Evolutionary conservation across 2,113 vertebrate species (phyloP).

Genomic region (Apteryx owenii): DNA sequence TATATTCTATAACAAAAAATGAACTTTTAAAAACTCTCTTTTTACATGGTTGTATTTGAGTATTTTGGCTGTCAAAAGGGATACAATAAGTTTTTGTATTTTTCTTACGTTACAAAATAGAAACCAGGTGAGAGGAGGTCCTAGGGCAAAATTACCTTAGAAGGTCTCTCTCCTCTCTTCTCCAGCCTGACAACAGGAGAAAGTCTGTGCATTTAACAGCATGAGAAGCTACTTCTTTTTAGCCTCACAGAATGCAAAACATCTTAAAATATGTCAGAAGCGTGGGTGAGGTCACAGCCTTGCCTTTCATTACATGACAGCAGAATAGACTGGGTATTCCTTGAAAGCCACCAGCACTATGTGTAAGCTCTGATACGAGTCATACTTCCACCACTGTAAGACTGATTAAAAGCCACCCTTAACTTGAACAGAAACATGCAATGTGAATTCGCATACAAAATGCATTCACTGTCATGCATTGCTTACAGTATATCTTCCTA

Average conservation of each 20-base stretch:
- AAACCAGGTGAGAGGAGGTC: background rate
- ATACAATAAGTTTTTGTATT: background rate
- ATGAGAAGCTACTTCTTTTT: background rate
- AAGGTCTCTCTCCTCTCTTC: background rate
- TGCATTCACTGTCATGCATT: background rate
- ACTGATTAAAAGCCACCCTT: background rate
- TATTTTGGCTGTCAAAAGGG: background rate
- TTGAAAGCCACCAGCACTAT: background rate
- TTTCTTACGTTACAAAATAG: background rate
- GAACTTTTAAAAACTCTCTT: background rate
- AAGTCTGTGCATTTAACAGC: background rate
- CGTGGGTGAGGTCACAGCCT: background rate
- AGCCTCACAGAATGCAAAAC: background rate
- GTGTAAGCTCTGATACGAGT: background rate
- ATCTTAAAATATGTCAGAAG: background rate
- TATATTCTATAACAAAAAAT: background rate
- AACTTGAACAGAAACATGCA: background rate
- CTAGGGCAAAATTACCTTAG: background rate
- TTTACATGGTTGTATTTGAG: background rate
- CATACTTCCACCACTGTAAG: background rate
- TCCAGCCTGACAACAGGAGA: background rate
- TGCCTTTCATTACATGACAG: background rate
- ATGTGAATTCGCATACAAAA: background rate
- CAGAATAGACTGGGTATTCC: background rate
- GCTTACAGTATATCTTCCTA: background rate